Conservation (phyloP, 2,113 vertebrate species). For the Pelusios castaneus region DNA sequence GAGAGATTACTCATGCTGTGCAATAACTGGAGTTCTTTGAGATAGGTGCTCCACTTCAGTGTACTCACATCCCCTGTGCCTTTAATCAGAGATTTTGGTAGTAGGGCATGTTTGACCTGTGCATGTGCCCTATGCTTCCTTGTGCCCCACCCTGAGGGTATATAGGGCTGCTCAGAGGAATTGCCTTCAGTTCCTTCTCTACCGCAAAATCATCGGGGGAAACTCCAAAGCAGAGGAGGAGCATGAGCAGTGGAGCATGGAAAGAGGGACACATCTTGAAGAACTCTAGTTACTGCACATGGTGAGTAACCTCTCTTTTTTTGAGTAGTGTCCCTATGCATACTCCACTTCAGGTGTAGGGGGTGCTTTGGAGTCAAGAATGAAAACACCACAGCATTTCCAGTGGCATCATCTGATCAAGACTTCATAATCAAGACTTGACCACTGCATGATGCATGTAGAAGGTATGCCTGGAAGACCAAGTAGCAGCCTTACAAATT, state of each 20-base stretch:
- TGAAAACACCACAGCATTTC: too few species aligned
- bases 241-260: background rate
- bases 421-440: too few species aligned
- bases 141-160: background rate
- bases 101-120: background rate
- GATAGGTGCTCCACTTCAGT: background rate
- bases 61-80: background rate
- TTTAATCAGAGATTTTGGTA: background rate
- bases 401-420: too few species aligned
- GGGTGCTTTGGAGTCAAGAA: too few species aligned
- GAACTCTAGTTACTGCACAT: background rate
- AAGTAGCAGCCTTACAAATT: background rate
- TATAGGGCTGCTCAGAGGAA: background rate
- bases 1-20: background rate
- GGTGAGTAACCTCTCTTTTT: too few species aligned
- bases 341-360: background rate
- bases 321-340: background rate
- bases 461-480: too few species aligned
- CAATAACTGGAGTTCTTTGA: background rate
- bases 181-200: background rate
- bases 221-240: background rate
- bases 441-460: too few species aligned
- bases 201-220: background rate
- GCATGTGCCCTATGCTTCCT: background rate
- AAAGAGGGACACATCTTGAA: background rate